Conservation (phyloP, 2,888 invertebrate species). For the Eupithecia subumbrata region DNA sequence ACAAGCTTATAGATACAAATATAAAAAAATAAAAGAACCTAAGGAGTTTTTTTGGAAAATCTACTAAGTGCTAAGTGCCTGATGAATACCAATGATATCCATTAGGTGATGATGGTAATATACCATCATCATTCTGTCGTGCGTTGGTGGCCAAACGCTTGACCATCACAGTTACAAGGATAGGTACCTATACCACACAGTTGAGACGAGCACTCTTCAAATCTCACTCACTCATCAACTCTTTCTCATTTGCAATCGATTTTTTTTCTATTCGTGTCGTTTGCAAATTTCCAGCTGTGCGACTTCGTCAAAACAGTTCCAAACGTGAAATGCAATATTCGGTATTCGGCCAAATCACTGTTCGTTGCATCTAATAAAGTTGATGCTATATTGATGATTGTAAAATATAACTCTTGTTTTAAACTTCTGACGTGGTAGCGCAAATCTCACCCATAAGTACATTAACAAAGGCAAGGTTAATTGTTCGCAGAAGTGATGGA, state of each 20-base stretch:
- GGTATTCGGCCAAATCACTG: background rate
- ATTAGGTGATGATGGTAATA: too few species aligned
- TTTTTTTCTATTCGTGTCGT: background rate
- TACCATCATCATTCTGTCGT: too few species aligned
- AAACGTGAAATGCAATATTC: background rate
- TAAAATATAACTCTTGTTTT: background rate
- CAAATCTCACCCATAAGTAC: background rate
- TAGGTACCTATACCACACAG: too few species aligned
- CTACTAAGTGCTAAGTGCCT: background rate
- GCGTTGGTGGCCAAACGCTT: too few species aligned
- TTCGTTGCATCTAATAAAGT: background rate
- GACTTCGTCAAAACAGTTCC: background rate
- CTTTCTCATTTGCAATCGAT: too few species aligned
- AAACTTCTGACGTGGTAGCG: background rate
- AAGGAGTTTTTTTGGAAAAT: background rate
- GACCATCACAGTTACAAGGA: too few species aligned
- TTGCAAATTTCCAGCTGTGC: too few species aligned
- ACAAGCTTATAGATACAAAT: background rate
- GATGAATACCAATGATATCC: too few species aligned
- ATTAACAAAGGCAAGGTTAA: conserved; percentile 11
- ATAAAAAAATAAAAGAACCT: background rate
- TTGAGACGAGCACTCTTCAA: too few species aligned
- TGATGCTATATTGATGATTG: too few species aligned
- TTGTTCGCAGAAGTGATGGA: conserved; percentile 27
- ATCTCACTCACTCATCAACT: too few species aligned